Conservation (phyloP, 2,888 invertebrate species). For the Caenorhabditis macrosperma region DNA sequence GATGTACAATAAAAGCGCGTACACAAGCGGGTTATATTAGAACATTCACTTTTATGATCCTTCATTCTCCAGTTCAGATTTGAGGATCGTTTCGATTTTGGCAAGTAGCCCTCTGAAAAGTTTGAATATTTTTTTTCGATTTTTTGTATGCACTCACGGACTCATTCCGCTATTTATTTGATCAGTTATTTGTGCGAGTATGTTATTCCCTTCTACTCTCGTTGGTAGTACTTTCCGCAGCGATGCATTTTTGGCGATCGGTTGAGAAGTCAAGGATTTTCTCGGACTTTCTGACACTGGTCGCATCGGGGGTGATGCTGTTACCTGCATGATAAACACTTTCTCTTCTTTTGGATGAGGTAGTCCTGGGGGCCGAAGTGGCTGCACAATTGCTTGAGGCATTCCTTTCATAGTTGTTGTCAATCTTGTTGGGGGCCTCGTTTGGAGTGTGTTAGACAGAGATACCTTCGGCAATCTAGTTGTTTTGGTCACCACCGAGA, state of each 20-base stretch:
- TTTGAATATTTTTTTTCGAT: not conserved
- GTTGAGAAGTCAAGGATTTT: constrained; percentile 9
- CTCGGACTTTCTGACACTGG: constrained; percentile 2
- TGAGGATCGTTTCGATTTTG: constrained; percentile 62
- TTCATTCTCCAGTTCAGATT: constrained; percentile 34
- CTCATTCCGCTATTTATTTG: constrained; percentile 65
- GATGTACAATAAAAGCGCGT: too few relatives aligned
- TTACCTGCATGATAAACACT: constrained; percentile 65
- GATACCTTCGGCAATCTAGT: constrained; percentile 18
- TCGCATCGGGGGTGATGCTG: constrained; percentile 54
- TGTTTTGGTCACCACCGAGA: not conserved
- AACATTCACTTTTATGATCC: too few relatives aligned
- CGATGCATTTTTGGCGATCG: not conserved
- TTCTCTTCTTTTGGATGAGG: constrained; percentile 57
- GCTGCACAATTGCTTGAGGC: constrained; percentile 56
- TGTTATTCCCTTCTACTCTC: constrained; percentile 7
- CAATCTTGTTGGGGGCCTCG: constrained; percentile 12
- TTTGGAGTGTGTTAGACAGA: constrained; percentile 11
- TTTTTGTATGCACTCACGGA: constrained; percentile 39
- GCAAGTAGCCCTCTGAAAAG: constrained; percentile 62
- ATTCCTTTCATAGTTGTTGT: constrained; percentile 19
- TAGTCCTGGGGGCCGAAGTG: constrained; percentile 36
- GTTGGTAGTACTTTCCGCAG: not conserved
- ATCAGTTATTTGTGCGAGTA: constrained; percentile 45
- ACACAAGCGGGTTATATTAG: too few relatives aligned